Conservation (phyloP, 2,888 invertebrate species). For the Caenorhabditis sinica region DNA sequence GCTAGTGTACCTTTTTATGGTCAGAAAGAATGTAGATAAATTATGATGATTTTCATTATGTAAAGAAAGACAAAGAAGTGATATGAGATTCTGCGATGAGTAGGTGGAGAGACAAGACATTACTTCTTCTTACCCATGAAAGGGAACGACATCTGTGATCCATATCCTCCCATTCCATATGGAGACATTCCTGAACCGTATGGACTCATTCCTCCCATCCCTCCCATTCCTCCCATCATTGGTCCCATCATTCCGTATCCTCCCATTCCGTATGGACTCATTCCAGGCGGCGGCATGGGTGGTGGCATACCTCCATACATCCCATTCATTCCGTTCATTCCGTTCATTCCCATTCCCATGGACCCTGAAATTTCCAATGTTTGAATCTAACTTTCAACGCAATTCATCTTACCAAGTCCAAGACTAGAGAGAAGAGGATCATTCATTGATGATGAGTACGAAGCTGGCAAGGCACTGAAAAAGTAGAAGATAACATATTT, state of each 20-base stretch:
- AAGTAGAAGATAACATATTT: too few species aligned
- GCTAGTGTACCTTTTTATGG: not conserved
- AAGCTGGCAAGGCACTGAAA: constrained; percentile 51
- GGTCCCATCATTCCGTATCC: constrained; percentile 63
- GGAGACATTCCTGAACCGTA: constrained; percentile 63
- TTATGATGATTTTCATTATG: constrained; percentile 13
- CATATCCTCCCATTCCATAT: constrained; percentile 58
- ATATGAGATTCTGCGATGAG: constrained; percentile 43
- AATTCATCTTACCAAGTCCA: constrained; percentile 35
- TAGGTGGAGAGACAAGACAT: not conserved
- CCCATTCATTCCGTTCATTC: constrained; percentile 55
- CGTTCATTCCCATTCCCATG: constrained; percentile 54
- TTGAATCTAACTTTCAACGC: not conserved
- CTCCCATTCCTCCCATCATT: constrained; percentile 57
- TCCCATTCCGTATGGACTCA: constrained; percentile 64
- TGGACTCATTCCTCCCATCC: constrained; percentile 47
- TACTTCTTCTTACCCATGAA: constrained; percentile 61
- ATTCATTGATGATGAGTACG: constrained; percentile 41
- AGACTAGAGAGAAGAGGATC: constrained; percentile 51
- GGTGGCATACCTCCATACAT: constrained; percentile 67
- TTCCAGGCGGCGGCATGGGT: constrained; percentile 64
- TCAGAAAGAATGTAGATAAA: not conserved
- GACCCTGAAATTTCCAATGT: constrained; percentile 27
- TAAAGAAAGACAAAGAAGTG: constrained; percentile 31
- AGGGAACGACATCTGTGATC: constrained; percentile 61